Percentiles rank a stretch among this genome's conserved stretches.
phyloP scores from a whole-genome alignment of 2,113 vertebrate genomes.

The Psilopogon haemacephalus region DNA sequence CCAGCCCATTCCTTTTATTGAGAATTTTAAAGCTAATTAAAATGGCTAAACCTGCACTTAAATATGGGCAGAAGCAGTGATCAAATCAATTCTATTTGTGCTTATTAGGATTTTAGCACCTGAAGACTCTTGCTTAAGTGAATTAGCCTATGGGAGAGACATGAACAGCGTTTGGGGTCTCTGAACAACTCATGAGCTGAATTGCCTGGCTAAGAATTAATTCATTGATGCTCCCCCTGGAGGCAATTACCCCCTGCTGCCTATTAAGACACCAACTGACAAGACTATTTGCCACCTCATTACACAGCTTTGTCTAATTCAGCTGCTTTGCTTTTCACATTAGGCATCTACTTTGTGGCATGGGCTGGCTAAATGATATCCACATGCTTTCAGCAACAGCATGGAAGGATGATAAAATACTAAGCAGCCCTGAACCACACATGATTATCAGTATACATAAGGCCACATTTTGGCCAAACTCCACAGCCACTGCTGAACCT shows the following conservation, averaged over 20 bases:
- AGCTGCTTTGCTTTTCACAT: background rate
- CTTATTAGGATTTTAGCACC: background rate
- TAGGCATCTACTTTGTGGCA: background rate
- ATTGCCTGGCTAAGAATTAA: background rate
- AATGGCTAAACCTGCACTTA: background rate
- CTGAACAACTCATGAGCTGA: background rate
- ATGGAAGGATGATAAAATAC: background rate
- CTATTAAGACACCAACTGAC: background rate
- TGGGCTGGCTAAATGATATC: rapidly evolving
- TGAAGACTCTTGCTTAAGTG: background rate
- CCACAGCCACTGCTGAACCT: background rate
- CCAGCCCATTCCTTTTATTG: background rate
- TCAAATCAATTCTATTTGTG: background rate
- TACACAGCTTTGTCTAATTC: background rate
- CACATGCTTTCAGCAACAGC: background rate
- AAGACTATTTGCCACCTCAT: background rate
- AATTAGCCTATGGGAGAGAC: background rate
- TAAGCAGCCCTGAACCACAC: background rate
- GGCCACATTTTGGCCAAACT: background rate
- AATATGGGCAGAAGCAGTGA: background rate
- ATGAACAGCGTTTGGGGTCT: background rate
- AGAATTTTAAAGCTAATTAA: background rate
- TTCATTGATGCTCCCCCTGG: background rate
- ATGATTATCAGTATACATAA: background rate
- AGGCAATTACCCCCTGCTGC: background rate